Percentiles rank a stretch among this genome's conserved stretches.
Conservation (phyloP, 1,140 invertebrate species). For the Hypothenemus hampei region DNA sequence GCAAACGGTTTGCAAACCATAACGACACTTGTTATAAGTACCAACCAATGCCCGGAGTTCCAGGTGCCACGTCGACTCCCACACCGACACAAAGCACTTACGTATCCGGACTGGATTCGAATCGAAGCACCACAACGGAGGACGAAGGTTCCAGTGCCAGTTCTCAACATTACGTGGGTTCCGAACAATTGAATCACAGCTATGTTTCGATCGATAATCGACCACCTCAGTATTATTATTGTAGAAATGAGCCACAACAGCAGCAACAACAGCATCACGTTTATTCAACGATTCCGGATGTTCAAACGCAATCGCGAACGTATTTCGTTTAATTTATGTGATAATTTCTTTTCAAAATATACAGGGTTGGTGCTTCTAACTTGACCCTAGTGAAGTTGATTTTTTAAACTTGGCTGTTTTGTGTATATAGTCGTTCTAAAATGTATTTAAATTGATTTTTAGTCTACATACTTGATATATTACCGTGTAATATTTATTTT, state of each 20-base stretch:
- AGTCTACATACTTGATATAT: slow-evolving; percentile 15
- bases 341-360: not conserved
- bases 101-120: slow-evolving; percentile 58
- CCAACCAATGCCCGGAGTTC: slow-evolving; percentile 42
- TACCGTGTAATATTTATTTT: slow-evolving; percentile 34
- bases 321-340: slow-evolving; percentile 42
- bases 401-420: slow-evolving; percentile 28
- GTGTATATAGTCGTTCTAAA: slow-evolving; percentile 1
- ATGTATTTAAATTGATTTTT: slow-evolving; percentile 10
- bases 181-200: slow-evolving; percentile 45
- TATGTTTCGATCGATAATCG: slow-evolving; percentile 44
- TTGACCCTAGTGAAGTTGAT: slow-evolving; percentile 17
- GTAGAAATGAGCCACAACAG: slow-evolving; percentile 30
- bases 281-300: slow-evolving; percentile 45
- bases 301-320: slow-evolving; percentile 41
- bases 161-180: slow-evolving; percentile 45
- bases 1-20: slow-evolving; percentile 40
- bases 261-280: slow-evolving; percentile 42
- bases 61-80: slow-evolving; percentile 49
- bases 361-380: not conserved
- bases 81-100: slow-evolving; percentile 61
- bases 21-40: slow-evolving; percentile 53
- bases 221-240: slow-evolving; percentile 42
- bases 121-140: slow-evolving; percentile 53
- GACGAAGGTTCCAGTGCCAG: slow-evolving; percentile 56